A percentile compares a stretch with the other conserved stretches of the same genome.
phyloP scores from a whole-genome alignment of 2,888 invertebrate species.

The Trachelus tabidus region DNA sequence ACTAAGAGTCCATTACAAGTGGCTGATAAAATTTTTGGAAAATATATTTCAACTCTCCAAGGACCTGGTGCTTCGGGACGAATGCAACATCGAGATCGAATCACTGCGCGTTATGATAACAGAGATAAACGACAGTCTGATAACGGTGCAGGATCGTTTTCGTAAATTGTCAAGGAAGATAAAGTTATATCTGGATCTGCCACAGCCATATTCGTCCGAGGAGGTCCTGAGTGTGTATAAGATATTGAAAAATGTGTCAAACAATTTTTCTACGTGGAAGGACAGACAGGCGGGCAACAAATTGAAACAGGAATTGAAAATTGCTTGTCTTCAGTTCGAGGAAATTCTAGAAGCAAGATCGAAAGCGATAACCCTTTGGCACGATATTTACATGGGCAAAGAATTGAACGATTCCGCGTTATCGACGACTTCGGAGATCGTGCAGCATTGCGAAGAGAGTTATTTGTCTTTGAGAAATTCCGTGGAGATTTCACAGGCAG shows the following conservation, averaged over 20 bases:
- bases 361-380: slow-evolving; percentile 42
- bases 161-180: slow-evolving; percentile 49
- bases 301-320: slow-evolving; percentile 36
- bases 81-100: slow-evolving; percentile 40
- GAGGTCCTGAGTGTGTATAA: slow-evolving; percentile 30
- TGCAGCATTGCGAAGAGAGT: slow-evolving; percentile 28
- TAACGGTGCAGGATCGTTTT: slow-evolving; percentile 43
- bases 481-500: slow-evolving; percentile 26
- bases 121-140: slow-evolving; percentile 32
- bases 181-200: slow-evolving; percentile 40
- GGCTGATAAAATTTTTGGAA: slow-evolving; percentile 73
- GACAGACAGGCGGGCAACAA: slow-evolving; percentile 23
- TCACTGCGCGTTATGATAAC: slow-evolving; percentile 49
- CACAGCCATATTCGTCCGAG: slow-evolving; percentile 47
- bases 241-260: slow-evolving; percentile 31
- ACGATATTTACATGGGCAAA: slow-evolving; percentile 35
- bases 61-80: slow-evolving; percentile 30
- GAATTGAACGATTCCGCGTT: slow-evolving; percentile 25
- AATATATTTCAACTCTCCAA: slow-evolving; percentile 32
- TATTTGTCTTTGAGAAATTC: slow-evolving; percentile 30
- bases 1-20: slow-evolving; percentile 78
- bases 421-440: slow-evolving; percentile 28
- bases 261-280: slow-evolving; percentile 33
- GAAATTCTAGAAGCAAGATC: slow-evolving; percentile 30
- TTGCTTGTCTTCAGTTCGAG: slow-evolving; percentile 35